These are phyloP conservation scores for Arctopsyche grandis DNA, from an alignment of 1,140 invertebrate species.

Conservation along the genomic window DNA sequence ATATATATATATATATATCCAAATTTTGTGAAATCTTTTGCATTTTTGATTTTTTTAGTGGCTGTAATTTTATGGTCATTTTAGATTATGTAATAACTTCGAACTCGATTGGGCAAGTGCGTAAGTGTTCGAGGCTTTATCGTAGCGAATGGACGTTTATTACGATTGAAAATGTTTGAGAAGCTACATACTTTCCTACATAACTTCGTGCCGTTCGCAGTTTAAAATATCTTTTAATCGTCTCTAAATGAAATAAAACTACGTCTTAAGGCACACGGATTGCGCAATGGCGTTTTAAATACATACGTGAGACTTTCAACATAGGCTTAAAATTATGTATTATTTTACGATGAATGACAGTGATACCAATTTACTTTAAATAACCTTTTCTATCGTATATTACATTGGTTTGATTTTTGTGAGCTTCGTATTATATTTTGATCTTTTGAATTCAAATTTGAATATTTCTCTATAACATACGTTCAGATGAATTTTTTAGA, in stretches of 20 bases:
- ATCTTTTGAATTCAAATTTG: no score
- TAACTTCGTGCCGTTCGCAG: slow-evolving; percentile 16
- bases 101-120: no score
- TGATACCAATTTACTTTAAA: neutral
- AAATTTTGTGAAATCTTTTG: no score
- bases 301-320: neutral
- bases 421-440: no score
- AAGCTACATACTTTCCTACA: neutral
- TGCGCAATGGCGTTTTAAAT: slow-evolving; percentile 17
- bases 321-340: slow-evolving; percentile 1
- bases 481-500: no score
- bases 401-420: no score
- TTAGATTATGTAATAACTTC: no score
- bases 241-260: slow-evolving; percentile 29
- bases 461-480: no score
- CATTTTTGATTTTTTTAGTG: no score
- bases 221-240: slow-evolving; percentile 28
- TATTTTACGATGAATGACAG: neutral
- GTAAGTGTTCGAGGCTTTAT: no score
- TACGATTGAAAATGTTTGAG: neutral
- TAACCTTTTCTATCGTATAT: neutral
- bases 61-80: no score
- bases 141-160: neutral
- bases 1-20: no score
- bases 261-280: slow-evolving; percentile 12